Conservation (phyloP, 1,140 invertebrate species). For the Zaprionus ornatus region DNA sequence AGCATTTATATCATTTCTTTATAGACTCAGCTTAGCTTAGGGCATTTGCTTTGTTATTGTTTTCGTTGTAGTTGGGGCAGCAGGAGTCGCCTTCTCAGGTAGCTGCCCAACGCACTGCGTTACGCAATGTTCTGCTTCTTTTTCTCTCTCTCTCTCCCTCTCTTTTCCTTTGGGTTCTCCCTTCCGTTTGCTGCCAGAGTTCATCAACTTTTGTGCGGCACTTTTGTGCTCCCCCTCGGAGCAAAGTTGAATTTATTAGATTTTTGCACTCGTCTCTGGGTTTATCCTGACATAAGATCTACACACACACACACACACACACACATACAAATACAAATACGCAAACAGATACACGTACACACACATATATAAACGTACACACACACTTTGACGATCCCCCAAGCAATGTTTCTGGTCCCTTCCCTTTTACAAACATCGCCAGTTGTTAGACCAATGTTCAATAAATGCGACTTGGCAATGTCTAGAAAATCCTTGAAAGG, state of each 20-base stretch:
- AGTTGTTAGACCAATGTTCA: slow-evolving; percentile 41
- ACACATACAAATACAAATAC: too few relatives aligned
- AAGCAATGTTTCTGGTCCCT: slow-evolving; percentile 1
- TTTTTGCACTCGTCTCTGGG: slow-evolving; percentile 54
- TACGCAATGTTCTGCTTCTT: slow-evolving; percentile 19
- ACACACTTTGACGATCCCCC: slow-evolving; percentile 23
- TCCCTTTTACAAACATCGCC: slow-evolving; percentile 6
- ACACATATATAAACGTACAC: too few relatives aligned
- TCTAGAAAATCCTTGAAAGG: slow-evolving; percentile 80
- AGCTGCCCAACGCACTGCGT: slow-evolving; percentile 29
- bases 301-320: slow-evolving; percentile 47
- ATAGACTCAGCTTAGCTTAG: slow-evolving; percentile 28
- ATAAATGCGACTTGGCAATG: slow-evolving; percentile 52
- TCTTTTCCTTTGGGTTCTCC: background rate
- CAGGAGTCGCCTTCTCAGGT: slow-evolving; percentile 37
- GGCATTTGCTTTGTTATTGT: slow-evolving; percentile 33
- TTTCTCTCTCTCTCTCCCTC: background rate
- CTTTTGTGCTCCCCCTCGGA: slow-evolving; percentile 8
- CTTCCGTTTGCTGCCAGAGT: slow-evolving; percentile 37
- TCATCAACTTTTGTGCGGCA: slow-evolving; percentile 67
- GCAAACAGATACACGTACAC: background rate
- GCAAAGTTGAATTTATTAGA: slow-evolving; percentile 69
- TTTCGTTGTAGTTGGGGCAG: slow-evolving; percentile 22
- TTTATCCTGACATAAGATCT: slow-evolving; percentile 71
- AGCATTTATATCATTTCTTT: slow-evolving; percentile 28